Evolutionary conservation across 1,140 invertebrate genomes (phyloP).

Genomic region (Kradibia gibbosae): DNA sequence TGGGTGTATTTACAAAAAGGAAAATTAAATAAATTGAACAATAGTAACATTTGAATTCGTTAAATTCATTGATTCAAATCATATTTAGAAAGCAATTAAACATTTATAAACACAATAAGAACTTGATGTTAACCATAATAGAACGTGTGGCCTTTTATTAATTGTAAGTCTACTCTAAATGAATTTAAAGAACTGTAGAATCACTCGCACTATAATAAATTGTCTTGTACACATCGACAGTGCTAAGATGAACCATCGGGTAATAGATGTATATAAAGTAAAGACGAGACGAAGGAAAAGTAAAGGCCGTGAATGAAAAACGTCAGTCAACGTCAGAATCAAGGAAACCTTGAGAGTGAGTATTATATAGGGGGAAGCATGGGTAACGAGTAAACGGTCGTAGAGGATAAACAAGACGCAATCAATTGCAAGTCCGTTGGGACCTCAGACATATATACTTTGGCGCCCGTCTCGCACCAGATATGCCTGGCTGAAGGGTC

Average conservation of each 20-base stretch:
- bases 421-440: conserved; percentile 22
- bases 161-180: neutral
- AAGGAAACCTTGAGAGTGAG: neutral
- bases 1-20: neutral
- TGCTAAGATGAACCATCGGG: neutral
- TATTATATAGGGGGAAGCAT: neutral
- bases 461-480: neutral
- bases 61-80: neutral
- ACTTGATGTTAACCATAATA: no score
- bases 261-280: neutral
- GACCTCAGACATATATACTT: neutral
- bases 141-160: neutral
- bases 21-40: conserved; percentile 36
- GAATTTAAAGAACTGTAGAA: neutral
- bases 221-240: neutral
- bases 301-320: neutral
- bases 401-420: conserved; percentile 22
- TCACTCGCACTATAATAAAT: no score
- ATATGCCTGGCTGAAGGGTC: neutral
- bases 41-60: neutral
- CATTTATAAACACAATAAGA: neutral
- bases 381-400: neutral
- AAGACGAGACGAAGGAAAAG: neutral
- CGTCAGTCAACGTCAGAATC: conserved; percentile 14
- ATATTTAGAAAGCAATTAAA: neutral